phyloP scores from a whole-genome alignment of 2,888 invertebrate species.

The Archips xylosteana region DNA sequence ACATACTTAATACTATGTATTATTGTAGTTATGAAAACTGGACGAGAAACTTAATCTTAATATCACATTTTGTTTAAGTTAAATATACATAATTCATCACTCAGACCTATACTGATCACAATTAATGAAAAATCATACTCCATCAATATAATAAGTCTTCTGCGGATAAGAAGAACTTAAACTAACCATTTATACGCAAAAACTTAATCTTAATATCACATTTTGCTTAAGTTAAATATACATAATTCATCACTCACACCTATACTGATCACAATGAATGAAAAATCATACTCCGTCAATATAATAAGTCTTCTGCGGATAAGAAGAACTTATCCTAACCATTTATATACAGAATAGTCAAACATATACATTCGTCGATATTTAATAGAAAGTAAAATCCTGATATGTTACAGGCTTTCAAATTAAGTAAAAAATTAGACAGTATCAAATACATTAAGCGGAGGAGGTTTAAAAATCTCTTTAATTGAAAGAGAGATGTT shows the following conservation, averaged over 20 bases:
- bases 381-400: neutral
- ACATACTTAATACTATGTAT: slow-evolving; percentile 15
- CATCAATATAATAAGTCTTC: neutral
- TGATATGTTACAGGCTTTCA: neutral
- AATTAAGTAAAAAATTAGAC: neutral
- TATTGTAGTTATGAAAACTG: neutral
- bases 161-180: neutral
- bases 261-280: neutral
- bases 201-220: slow-evolving; percentile 77
- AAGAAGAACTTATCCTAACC: neutral
- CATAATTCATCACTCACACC: slow-evolving; percentile 20
- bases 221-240: slow-evolving; percentile 55
- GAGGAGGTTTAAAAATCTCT: neutral
- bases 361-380: slow-evolving; percentile 8
- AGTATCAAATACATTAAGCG: neutral
- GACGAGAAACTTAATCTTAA: slow-evolving; percentile 64
- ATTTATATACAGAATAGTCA: slow-evolving; percentile 14
- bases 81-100: slow-evolving; percentile 36
- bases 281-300: neutral
- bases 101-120: neutral
- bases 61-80: slow-evolving; percentile 70
- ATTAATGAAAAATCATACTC: slow-evolving; percentile 1
- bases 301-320: neutral
- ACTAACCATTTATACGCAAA: slow-evolving; percentile 22
- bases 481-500: neutral